These are phyloP conservation scores for Lophochroa leadbeateri DNA, from an alignment of 2,113 vertebrate genomes.

Conservation along the genomic window DNA sequence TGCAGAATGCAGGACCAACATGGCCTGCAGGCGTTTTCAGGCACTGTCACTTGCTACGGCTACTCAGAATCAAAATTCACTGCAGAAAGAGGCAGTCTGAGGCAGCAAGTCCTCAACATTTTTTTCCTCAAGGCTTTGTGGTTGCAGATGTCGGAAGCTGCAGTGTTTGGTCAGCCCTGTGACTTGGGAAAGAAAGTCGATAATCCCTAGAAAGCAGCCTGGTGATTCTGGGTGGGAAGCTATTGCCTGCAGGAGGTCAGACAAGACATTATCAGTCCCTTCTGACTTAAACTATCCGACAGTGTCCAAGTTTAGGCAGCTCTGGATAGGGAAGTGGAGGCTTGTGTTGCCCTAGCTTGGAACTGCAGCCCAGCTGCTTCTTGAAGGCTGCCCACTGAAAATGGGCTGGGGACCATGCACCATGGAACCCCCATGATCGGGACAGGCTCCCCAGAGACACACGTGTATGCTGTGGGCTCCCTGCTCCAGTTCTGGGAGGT, in stretches of 20 bases:
- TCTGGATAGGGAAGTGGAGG: background rate
- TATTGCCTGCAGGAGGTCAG: background rate
- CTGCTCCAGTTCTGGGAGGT: background rate
- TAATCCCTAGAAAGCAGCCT: background rate
- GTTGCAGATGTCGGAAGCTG: background rate
- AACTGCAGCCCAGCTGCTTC: background rate
- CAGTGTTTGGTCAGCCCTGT: background rate
- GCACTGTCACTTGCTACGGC: background rate
- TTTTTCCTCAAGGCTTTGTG: background rate
- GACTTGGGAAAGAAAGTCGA: background rate
- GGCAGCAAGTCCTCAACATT: background rate
- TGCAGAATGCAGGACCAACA: background rate
- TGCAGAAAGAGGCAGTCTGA: background rate
- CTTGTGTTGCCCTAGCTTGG: background rate
- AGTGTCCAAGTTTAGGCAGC: accelerated
- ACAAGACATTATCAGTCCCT: background rate
- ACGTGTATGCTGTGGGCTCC: background rate
- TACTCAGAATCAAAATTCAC: background rate
- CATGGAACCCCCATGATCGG: background rate
- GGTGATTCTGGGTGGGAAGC: background rate
- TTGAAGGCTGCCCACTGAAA: background rate
- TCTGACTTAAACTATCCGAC: background rate
- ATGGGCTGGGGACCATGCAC: background rate
- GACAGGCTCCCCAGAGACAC: background rate
- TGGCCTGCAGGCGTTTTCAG: background rate